Evolutionary conservation across 2,888 invertebrate species (phyloP).

Genomic region (Cryptosula pallasiana): DNA sequence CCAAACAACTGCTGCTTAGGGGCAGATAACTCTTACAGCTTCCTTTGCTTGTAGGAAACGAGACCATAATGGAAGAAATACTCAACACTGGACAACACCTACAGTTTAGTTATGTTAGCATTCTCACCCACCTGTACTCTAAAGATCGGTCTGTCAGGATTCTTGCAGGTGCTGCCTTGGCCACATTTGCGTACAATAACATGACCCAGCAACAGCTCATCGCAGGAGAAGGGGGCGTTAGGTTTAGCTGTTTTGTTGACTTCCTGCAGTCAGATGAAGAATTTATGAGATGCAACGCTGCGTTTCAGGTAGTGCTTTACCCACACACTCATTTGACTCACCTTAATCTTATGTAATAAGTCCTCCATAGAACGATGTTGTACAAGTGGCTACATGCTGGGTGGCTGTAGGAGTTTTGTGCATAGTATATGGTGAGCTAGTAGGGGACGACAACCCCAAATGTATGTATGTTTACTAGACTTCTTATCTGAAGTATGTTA

Average conservation of each 20-base stretch:
- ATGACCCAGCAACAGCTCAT: conserved; percentile 46
- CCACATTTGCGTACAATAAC: conserved; percentile 51
- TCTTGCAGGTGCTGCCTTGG: conserved; percentile 45
- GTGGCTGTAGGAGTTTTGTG: too few relatives aligned
- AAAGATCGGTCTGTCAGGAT: conserved; percentile 35
- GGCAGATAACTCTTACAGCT: neutral
- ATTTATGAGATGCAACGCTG: conserved; percentile 43
- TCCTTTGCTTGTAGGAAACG: conserved; percentile 37
- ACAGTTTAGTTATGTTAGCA: conserved; percentile 48
- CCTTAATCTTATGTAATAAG: too few relatives aligned
- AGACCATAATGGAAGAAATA: conserved; percentile 42
- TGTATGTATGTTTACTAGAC: too few relatives aligned
- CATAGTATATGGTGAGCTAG: too few relatives aligned
- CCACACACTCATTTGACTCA: too few relatives aligned
- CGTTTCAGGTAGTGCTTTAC: conserved; percentile 45
- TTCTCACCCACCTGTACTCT: conserved; percentile 48
- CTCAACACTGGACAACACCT: conserved; percentile 32
- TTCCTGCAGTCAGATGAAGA: conserved; percentile 49
- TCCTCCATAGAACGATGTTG: too few relatives aligned
- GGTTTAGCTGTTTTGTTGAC: conserved; percentile 46
- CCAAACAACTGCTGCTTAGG: too few relatives aligned
- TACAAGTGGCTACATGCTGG: too few relatives aligned
- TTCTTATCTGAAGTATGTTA: too few relatives aligned
- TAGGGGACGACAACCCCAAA: too few relatives aligned
- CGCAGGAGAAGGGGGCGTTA: conserved; percentile 46